Evolutionary conservation across 1,140 invertebrate genomes (phyloP).

Genomic region (Cydia pomonella): DNA sequence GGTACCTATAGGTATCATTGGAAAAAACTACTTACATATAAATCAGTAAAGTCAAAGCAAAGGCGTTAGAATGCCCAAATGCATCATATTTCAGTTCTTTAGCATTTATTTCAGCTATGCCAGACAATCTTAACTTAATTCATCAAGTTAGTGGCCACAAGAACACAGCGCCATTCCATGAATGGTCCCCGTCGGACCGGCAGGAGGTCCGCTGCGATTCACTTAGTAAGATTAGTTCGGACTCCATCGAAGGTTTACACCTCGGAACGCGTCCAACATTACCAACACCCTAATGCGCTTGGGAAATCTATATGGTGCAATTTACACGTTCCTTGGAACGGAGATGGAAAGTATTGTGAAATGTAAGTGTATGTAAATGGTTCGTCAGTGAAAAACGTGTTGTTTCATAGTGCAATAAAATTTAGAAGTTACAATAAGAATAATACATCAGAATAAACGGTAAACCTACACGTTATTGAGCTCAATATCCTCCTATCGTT

Average conservation of each 20-base stretch:
- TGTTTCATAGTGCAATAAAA: background rate
- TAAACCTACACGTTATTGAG: too few relatives aligned
- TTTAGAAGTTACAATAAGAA: background rate
- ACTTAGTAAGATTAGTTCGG: constrained; percentile 60
- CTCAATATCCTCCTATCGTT: too few relatives aligned
- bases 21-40: too few relatives aligned
- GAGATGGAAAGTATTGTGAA: constrained; percentile 26
- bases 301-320: constrained; percentile 37
- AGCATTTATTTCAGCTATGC: background rate
- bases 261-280: constrained; percentile 52
- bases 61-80: background rate
- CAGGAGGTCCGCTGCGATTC: constrained; percentile 46
- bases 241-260: constrained; percentile 50
- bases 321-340: constrained; percentile 29
- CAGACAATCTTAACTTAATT: constrained; percentile 26
- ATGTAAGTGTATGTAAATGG: constrained; percentile 17
- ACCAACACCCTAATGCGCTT: constrained; percentile 46
- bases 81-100: background rate
- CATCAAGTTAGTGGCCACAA: constrained; percentile 27
- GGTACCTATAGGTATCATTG: too few relatives aligned
- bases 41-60: too few relatives aligned
- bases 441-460: too few relatives aligned
- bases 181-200: constrained; percentile 26
- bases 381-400: background rate
- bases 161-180: constrained; percentile 26